Evolutionary conservation across 2,797 vertebrate genomes (phyloP).

Genomic region (Agapornis canus): DNA sequence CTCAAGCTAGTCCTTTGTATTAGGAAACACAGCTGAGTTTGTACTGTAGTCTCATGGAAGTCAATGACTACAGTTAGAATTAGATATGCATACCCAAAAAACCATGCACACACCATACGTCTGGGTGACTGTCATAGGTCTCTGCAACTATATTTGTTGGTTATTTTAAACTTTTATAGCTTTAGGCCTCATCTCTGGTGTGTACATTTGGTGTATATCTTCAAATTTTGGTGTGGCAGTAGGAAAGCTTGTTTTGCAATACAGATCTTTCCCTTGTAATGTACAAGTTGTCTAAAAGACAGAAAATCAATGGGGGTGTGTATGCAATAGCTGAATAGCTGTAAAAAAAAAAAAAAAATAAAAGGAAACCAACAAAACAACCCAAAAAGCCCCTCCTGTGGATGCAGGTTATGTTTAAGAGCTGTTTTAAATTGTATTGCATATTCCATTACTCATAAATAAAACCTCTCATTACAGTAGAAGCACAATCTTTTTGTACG

Average conservation of each 20-base stretch:
- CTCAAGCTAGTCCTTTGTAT: neutral
- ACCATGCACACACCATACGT: rapidly evolving
- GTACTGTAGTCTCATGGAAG: neutral
- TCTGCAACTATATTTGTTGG: neutral
- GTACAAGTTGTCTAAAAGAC: neutral
- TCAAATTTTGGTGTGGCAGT: neutral
- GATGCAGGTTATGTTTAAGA: neutral
- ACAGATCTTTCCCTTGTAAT: neutral
- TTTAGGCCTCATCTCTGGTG: neutral
- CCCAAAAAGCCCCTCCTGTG: neutral
- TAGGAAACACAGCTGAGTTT: neutral
- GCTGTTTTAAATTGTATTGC: neutral
- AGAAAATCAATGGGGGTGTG: neutral
- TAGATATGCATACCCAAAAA: neutral
- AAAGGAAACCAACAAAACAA: no score
- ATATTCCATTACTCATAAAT: neutral
- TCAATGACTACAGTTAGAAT: neutral
- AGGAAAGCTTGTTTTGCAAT: neutral
- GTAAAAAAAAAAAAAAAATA: neutral
- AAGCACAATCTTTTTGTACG: neutral
- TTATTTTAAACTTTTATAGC: neutral
- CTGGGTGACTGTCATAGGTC: neutral
- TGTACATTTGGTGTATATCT: neutral
- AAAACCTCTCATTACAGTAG: neutral
- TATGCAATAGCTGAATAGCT: neutral